These are phyloP conservation scores for Megaceryle maxima DNA, from an alignment of 2,113 vertebrate genomes.

Conservation along the genomic window DNA sequence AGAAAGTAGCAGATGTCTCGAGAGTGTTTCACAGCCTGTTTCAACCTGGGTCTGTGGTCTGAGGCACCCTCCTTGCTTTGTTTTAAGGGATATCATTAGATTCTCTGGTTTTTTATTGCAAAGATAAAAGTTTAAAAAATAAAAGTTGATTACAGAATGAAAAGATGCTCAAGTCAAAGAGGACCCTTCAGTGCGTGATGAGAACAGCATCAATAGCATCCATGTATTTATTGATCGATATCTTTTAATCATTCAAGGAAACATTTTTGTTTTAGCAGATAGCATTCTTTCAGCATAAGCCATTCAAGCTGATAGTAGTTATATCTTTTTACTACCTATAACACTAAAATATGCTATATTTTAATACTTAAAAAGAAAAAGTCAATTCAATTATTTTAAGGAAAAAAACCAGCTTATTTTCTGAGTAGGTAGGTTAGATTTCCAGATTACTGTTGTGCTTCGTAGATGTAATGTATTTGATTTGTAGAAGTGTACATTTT, in stretches of 20 bases:
- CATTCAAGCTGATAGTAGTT: not conserved
- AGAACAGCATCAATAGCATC: not conserved
- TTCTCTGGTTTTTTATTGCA: not conserved
- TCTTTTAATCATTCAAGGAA: not conserved
- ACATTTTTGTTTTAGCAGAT: not conserved
- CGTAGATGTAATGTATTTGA: not conserved
- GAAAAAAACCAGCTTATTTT: not conserved
- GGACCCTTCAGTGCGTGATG: not conserved
- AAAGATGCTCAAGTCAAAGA: fast-evolving
- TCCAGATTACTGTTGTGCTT: not conserved
- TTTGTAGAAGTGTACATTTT: not conserved
- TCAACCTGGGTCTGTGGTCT: not conserved
- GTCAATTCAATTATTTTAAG: not conserved
- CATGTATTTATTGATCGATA: not conserved
- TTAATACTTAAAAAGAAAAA: not conserved
- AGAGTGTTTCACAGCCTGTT: not conserved
- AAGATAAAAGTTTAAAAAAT: not conserved
- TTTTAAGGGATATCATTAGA: not conserved
- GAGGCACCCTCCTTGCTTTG: not conserved
- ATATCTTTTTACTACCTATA: not conserved
- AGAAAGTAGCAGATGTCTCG: not conserved
- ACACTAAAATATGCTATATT: not conserved
- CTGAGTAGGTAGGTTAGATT: not conserved
- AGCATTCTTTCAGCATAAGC: not conserved
- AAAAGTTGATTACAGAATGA: not conserved